These are phyloP conservation scores for Pangasius djambal DNA, from an alignment of 2,797 vertebrate genomes.

Conservation along the genomic window DNA sequence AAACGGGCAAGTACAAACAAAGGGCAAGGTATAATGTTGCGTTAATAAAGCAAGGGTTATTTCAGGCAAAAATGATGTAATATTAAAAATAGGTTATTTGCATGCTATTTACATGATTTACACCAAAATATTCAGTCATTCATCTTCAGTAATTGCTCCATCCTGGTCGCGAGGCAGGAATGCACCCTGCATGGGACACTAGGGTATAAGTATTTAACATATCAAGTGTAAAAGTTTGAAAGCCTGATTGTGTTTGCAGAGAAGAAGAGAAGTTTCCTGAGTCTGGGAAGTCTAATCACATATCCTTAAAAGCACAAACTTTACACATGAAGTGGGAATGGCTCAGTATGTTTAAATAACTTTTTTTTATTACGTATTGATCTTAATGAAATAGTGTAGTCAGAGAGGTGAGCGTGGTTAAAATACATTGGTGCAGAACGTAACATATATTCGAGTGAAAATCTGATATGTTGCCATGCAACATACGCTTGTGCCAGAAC, in stretches of 20 bases:
- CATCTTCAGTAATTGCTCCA: slow-evolving; percentile 31
- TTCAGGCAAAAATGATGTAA: neutral
- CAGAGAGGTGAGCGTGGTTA: neutral
- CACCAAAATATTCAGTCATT: neutral
- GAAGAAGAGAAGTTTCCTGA: neutral
- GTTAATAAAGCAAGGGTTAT: slow-evolving; percentile 11
- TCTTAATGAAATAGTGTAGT: neutral
- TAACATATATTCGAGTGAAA: neutral
- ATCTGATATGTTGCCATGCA: neutral
- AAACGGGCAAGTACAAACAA: neutral
- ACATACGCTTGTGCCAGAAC: neutral
- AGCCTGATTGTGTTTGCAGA: neutral
- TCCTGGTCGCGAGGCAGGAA: neutral
- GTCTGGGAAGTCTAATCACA: neutral
- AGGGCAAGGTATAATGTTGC: slow-evolving; percentile 17
- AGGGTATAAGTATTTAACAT: slow-evolving; percentile 11
- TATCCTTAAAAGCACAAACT: neutral
- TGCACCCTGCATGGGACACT: neutral
- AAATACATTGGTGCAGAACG: neutral
- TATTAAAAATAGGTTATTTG: slow-evolving; percentile 11
- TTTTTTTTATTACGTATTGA: neutral
- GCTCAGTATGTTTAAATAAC: neutral
- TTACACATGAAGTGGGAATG: neutral
- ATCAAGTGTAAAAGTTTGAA: slow-evolving; percentile 1
- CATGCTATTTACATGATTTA: slow-evolving; percentile 15